Evolutionary conservation across 1,140 invertebrate species (phyloP).

Genomic region (Popillia japonica): DNA sequence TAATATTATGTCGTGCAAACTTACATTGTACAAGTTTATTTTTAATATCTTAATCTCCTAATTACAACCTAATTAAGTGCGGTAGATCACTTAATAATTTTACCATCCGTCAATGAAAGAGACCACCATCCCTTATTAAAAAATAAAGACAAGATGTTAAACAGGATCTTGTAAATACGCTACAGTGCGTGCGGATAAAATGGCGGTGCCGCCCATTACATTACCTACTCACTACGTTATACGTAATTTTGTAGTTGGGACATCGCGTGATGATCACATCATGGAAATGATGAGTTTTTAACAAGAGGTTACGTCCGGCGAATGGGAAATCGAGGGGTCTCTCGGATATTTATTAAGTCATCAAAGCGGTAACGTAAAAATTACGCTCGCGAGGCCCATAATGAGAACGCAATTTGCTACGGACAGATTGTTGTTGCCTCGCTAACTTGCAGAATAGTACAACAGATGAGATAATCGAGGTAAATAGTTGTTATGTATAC

Average conservation of each 20-base stretch:
- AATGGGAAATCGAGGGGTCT: neutral
- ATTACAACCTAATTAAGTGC: no score
- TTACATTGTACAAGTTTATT: no score
- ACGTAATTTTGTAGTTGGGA: neutral
- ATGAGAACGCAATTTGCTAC: constrained; percentile 8
- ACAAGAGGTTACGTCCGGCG: constrained; percentile 5
- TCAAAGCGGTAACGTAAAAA: constrained; percentile 10
- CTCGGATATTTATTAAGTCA: constrained; percentile 29
- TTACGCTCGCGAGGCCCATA: constrained; percentile 7
- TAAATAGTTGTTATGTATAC: no score
- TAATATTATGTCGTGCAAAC: neutral
- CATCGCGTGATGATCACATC: constrained; percentile 1
- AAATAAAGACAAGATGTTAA: no score
- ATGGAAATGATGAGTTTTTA: constrained; percentile 21
- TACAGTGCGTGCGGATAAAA: neutral
- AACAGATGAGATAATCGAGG: neutral
- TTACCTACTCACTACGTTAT: neutral
- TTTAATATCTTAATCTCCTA: no score
- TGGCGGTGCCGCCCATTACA: neutral
- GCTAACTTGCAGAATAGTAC: neutral
- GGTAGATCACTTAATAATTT: no score
- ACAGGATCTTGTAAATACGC: no score
- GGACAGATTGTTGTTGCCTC: neutral
- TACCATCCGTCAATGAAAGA: no score
- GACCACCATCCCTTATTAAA: no score